Percentiles rank a stretch among this genome's conserved stretches.
phyloP scores from a whole-genome alignment of 2,113 vertebrate species.

The Etheostoma cragini region DNA sequence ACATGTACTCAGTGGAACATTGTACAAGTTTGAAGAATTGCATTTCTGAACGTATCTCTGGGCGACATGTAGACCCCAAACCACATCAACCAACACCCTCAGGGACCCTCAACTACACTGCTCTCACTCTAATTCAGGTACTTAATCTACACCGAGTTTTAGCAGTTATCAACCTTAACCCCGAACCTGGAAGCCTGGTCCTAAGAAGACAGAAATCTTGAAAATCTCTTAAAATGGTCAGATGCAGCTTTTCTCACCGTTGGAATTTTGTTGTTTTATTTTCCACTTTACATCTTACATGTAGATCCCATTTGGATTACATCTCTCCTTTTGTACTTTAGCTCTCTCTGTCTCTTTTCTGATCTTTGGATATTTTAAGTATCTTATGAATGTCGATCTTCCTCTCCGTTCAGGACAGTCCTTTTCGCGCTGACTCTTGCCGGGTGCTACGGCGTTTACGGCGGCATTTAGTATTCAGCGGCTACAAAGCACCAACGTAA shows the following conservation, averaged over 20 bases:
- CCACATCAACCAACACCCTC: slow-evolving; percentile 86
- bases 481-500: slow-evolving; percentile 36
- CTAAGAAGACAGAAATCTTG: slow-evolving; percentile 28
- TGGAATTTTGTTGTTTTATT: slow-evolving; percentile 22
- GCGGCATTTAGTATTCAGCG: slow-evolving; percentile 13
- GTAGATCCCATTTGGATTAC: too few species aligned
- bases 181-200: slow-evolving; percentile 10
- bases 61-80: slow-evolving; percentile 53
- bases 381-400: slow-evolving; percentile 92
- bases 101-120: slow-evolving; percentile 95
- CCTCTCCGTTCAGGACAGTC: slow-evolving; percentile 88
- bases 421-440: slow-evolving; percentile 21
- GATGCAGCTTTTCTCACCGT: slow-evolving; percentile 39
- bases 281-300: slow-evolving; percentile 16
- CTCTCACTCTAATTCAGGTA: slow-evolving; percentile 97
- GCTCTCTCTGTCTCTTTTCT: slow-evolving; percentile 12
- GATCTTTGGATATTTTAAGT: slow-evolving; percentile 36
- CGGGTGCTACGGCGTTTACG: slow-evolving; percentile 73
- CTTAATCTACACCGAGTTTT: slow-evolving; percentile 92
- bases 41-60: slow-evolving; percentile 40
- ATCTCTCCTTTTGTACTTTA: slow-evolving; percentile 15
- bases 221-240: slow-evolving; percentile 1
- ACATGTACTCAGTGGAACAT: slow-evolving; percentile 44
- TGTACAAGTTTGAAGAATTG: slow-evolving; percentile 31
- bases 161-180: slow-evolving; percentile 86